phyloP scores from a whole-genome alignment of 1,140 invertebrate genomes.

The Camponotus pennsylvanicus region DNA sequence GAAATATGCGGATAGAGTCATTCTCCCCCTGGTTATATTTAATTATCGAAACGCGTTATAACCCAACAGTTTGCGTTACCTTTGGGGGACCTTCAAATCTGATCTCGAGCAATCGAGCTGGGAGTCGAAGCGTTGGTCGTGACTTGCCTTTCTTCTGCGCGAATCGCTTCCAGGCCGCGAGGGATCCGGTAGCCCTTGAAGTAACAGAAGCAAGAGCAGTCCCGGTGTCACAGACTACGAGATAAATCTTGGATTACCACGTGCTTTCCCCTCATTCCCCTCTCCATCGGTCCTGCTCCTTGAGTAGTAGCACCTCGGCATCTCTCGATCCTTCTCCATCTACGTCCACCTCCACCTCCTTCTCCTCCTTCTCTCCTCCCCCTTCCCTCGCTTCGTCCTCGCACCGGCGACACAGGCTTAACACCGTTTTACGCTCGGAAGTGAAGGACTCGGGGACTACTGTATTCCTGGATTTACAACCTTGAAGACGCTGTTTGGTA shows the following conservation, averaged over 20 bases:
- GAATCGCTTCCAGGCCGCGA: slow-evolving; percentile 50
- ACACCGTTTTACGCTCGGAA: slow-evolving; percentile 79
- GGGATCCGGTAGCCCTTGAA: slow-evolving; percentile 72
- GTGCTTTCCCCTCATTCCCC: slow-evolving; percentile 38
- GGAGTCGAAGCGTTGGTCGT: slow-evolving; percentile 3
- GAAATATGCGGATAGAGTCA: neutral
- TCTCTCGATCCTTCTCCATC: slow-evolving; percentile 62
- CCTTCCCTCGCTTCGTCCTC: slow-evolving; percentile 35
- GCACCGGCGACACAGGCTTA: slow-evolving; percentile 79
- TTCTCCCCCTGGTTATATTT: neutral
- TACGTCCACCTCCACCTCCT: slow-evolving; percentile 34
- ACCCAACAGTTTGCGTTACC: neutral
- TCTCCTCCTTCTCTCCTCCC: neutral
- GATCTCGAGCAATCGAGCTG: slow-evolving; percentile 32
- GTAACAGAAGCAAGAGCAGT: slow-evolving; percentile 67
- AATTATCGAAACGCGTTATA: neutral
- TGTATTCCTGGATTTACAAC: slow-evolving; percentile 66
- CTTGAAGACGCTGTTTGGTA: slow-evolving; percentile 51
- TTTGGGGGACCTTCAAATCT: neutral
- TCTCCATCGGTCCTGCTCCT: slow-evolving; percentile 57
- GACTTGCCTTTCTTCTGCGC: slow-evolving; percentile 13
- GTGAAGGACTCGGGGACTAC: slow-evolving; percentile 77
- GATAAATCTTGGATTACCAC: slow-evolving; percentile 86
- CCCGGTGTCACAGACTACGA: slow-evolving; percentile 76
- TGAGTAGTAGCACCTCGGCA: slow-evolving; percentile 58